These are phyloP conservation scores for Ectropis crepuscularia DNA, from an alignment of 2,888 invertebrate genomes.

Conservation along the genomic window DNA sequence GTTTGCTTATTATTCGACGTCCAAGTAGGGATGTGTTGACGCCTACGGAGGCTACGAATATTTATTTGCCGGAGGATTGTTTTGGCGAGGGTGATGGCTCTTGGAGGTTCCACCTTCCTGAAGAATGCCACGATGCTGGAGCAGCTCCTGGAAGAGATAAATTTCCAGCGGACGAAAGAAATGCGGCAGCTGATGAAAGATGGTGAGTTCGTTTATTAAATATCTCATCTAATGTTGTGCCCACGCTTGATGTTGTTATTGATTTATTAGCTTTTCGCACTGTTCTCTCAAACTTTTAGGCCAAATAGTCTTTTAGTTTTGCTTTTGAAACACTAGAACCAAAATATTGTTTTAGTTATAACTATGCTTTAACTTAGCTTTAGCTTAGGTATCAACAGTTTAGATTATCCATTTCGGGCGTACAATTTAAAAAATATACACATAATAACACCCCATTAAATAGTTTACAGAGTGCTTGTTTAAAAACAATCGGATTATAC, in stretches of 20 bases:
- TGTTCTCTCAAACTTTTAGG: background rate
- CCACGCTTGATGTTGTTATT: constrained; percentile 25
- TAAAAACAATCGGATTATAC: too few species aligned
- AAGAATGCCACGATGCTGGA: constrained; percentile 89
- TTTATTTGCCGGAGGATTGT: constrained; percentile 27
- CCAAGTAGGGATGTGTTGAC: constrained; percentile 48
- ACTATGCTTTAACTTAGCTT: too few species aligned
- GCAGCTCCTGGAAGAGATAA: constrained; percentile 95
- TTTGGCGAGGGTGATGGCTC: constrained; percentile 57
- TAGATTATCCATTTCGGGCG: too few species aligned
- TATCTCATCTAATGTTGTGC: constrained; percentile 10
- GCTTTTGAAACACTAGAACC: too few species aligned
- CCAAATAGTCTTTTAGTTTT: too few species aligned
- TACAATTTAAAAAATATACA: too few species aligned
- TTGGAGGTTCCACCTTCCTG: constrained; percentile 70
- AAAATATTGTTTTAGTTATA: too few species aligned
- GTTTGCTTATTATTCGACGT: constrained; percentile 28
- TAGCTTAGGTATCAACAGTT: too few species aligned
- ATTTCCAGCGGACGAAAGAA: constrained; percentile 96
- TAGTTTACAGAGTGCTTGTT: too few species aligned
- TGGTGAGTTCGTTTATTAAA: constrained; percentile 81
- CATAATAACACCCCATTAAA: too few species aligned
- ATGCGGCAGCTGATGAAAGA: constrained; percentile 95
- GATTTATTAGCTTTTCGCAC: constrained; percentile 16
- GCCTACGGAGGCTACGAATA: constrained; percentile 36